Conservation (phyloP, 2,113 vertebrate species). For the Phyllostomus discolor region DNA sequence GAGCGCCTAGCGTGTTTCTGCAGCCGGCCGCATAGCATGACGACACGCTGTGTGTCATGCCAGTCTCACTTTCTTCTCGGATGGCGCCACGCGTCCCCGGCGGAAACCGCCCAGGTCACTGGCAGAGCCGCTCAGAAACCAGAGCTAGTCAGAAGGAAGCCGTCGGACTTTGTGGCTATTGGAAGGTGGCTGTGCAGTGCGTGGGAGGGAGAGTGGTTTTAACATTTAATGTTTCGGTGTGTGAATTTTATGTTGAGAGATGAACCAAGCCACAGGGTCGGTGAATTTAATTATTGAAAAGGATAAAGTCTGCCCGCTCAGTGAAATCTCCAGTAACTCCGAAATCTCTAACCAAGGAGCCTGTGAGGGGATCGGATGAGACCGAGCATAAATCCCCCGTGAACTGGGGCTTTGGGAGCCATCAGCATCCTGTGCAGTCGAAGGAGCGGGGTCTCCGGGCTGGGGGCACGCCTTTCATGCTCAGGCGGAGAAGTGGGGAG, state of each 20-base stretch:
- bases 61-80: conserved; percentile 1
- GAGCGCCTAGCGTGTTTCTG: no score
- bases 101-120: not conserved
- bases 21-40: not conserved
- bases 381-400: not conserved
- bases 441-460: not conserved
- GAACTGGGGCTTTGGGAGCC: not conserved
- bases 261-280: not conserved
- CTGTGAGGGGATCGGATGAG: not conserved
- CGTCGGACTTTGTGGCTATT: not conserved
- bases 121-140: not conserved
- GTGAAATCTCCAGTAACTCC: not conserved
- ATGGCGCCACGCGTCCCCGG: conserved; percentile 31
- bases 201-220: not conserved
- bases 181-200: not conserved
- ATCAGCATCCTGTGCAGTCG: not conserved
- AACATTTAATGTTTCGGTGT: not conserved
- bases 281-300: conserved; percentile 16
- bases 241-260: conserved; percentile 28
- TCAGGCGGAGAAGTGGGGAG: not conserved
- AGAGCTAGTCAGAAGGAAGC: not conserved
- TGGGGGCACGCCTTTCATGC: accelerated
- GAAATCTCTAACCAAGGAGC: not conserved
- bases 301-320: not conserved
- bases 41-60: not conserved